phyloP scores from a whole-genome alignment of 1,140 invertebrate species.

The Pentalonia nigronervosa region DNA sequence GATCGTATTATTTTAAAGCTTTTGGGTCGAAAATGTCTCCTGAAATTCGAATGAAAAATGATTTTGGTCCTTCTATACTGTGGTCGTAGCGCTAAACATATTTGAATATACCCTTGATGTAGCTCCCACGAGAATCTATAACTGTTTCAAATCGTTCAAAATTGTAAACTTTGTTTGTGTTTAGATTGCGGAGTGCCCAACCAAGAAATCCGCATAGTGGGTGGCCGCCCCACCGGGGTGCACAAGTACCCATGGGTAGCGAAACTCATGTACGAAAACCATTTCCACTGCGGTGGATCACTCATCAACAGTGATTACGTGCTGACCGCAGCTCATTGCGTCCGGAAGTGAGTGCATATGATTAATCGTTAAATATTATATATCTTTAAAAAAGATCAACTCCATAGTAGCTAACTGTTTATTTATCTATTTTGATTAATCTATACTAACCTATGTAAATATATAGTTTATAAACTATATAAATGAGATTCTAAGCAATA shows the following conservation, averaged over 20 bases:
- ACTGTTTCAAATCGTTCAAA: neutral
- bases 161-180: conserved; percentile 56
- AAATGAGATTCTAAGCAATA: too few relatives aligned
- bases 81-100: neutral
- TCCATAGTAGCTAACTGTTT: too few relatives aligned
- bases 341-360: conserved; percentile 68
- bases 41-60: too few relatives aligned
- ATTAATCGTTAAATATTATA: neutral
- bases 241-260: conserved; percentile 90
- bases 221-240: conserved; percentile 78
- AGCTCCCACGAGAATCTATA: neutral
- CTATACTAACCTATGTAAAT: too few relatives aligned
- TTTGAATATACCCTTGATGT: neutral
- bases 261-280: conserved; percentile 81
- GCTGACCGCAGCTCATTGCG: conserved; percentile 74
- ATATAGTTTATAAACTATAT: too few relatives aligned
- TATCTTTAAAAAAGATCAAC: neutral
- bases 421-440: too few relatives aligned
- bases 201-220: conserved; percentile 75
- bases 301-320: conserved; percentile 77
- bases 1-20: too few relatives aligned
- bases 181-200: conserved; percentile 76
- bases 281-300: conserved; percentile 90
- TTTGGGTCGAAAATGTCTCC: too few relatives aligned
- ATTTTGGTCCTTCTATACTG: too few relatives aligned